phyloP scores from a whole-genome alignment of 2,888 invertebrate species.

The Amphiduros pacificus region DNA sequence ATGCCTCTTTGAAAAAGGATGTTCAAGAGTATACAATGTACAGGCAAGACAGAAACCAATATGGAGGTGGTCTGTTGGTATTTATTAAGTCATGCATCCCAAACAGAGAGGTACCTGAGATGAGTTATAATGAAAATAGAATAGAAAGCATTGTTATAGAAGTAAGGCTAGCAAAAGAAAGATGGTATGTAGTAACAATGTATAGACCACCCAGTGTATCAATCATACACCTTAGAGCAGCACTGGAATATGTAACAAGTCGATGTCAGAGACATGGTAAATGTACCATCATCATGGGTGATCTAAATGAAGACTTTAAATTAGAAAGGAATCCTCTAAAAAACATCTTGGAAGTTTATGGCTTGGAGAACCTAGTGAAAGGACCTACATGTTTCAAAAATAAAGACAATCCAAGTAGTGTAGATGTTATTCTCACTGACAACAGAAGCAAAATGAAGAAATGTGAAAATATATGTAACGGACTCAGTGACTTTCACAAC shows the following conservation, averaged over 20 bases:
- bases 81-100: background rate
- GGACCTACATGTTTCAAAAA: background rate
- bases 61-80: background rate
- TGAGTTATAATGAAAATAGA: background rate
- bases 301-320: background rate
- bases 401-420: background rate
- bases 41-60: background rate
- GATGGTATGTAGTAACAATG: too few relatives aligned
- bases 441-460: background rate
- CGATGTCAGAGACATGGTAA: background rate
- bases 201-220: background rate
- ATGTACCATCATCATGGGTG: background rate
- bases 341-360: background rate
- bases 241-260: background rate
- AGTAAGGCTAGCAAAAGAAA: too few relatives aligned
- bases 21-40: background rate
- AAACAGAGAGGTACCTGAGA: too few relatives aligned
- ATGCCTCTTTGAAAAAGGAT: background rate
- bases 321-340: background rate
- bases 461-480: background rate
- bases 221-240: background rate
- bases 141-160: background rate
- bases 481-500: slow-evolving; percentile 1
- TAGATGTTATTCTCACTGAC: background rate
- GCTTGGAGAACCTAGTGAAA: background rate